Evolutionary conservation across 2,888 invertebrate genomes (phyloP), one percentile per base, ranked within the genome.

Genomic region (Pilophorus perplexus): DNA sequence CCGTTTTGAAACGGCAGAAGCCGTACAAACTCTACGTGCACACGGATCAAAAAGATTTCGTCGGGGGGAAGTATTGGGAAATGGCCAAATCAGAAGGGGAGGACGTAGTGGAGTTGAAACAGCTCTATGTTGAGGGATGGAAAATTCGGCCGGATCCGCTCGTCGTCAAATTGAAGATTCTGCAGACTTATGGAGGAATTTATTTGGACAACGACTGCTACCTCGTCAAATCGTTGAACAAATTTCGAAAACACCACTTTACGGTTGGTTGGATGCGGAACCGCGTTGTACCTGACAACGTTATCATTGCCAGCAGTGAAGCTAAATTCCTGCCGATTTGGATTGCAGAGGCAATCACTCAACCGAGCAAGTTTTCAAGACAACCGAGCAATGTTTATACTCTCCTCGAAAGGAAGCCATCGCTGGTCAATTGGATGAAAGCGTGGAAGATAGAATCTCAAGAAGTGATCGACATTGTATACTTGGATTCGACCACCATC

Each of bases 381-480:
- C 6, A 33, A 12, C 52, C 2, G 52, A 52, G 74, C 16, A 78
- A 78, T 2, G 77, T 77, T 0, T 64, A 72, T 40, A 72, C 71
- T 27, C 73, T 78, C 20, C 71, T 78, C n/a, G 68, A 72, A 44
- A 70, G 72, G 16, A 69, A 72, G 22, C 78, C 78, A 4, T 67
- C 73, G 37, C 70, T 78, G 16, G 75, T 76, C 2, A 76, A 77
- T 65, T 71, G 76, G 10, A 76, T 75, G 8, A 73, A 71, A 23
- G 70, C 70, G 20, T 68, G 71, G 18, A 76, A 78, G 68, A 77
- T 77, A 3, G 75, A 76, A 1, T 74, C 75, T 69, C 67, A 76
- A 12, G 68, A 74, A 10, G 69, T 71, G 3, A 69, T 74, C 12
- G 66, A 70, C 3, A 67, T 74, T 48, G 66, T 71, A 8, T 71